These are phyloP conservation scores for Myotis yumanensis DNA, from an alignment of 2,113 vertebrate genomes.

Conservation along the genomic window DNA sequence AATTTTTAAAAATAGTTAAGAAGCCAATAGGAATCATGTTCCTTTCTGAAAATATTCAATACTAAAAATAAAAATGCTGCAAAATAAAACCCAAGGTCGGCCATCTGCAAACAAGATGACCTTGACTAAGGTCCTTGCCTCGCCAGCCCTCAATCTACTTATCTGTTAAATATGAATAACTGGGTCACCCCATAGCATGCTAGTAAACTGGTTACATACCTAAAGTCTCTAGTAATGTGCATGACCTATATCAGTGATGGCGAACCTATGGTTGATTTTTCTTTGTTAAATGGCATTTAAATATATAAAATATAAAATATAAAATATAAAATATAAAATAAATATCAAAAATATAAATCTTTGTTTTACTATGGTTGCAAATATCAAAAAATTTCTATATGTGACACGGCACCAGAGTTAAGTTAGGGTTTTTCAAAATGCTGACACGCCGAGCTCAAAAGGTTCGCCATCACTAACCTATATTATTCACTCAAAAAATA, in stretches of 20 bases:
- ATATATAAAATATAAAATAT: no score
- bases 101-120: neutral
- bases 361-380: no score
- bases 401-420: no score
- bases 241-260: no score
- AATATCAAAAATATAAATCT: no score
- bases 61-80: conserved; percentile 35
- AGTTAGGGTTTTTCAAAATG: no score
- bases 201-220: neutral
- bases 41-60: conserved; percentile 44
- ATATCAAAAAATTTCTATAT: no score
- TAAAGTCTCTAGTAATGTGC: neutral
- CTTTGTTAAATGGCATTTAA: no score
- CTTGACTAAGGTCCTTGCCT: neutral
- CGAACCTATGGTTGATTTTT: no score
- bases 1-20: neutral
- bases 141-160: neutral
- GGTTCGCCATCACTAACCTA: no score
- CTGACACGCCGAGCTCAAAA: no score
- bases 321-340: no score
- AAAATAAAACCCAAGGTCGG: neutral
- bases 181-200: neutral
- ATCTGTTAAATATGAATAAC: neutral
- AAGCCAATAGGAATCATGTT: conserved; percentile 22
- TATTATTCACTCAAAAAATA: conserved; percentile 9